Conservation (phyloP, 2,888 invertebrate species). For the Tiphia femorata region DNA sequence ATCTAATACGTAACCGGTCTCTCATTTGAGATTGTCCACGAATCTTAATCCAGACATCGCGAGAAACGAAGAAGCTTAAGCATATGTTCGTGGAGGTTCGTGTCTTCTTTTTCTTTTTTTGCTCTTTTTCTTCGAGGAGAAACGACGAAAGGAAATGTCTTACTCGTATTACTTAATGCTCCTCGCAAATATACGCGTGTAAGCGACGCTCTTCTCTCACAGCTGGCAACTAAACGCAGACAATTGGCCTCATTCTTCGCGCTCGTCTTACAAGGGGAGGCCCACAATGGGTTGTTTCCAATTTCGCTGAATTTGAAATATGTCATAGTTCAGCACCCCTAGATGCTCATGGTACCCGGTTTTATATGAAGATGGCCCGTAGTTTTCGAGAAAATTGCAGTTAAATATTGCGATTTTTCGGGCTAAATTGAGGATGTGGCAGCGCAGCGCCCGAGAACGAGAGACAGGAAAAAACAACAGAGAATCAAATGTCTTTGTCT, state of each 20-base stretch:
- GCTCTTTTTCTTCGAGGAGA: conserved; percentile 27
- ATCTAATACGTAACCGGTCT: background rate
- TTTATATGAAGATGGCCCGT: no score
- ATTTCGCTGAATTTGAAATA: no score
- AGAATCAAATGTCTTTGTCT: no score
- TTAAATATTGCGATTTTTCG: no score
- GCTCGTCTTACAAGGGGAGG: no score
- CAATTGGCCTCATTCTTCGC: conserved; percentile 51
- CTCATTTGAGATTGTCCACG: background rate
- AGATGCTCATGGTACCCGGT: no score
- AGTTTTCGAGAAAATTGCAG: no score
- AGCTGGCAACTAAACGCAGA: conserved; percentile 56
- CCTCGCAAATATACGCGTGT: conserved; percentile 51
- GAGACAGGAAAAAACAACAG: no score
- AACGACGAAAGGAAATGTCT: conserved; percentile 47
- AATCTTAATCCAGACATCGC: conserved; percentile 46
- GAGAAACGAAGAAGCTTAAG: conserved; percentile 60
- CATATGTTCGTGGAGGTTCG: conserved; percentile 55
- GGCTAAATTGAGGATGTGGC: no score
- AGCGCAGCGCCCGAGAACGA: no score
- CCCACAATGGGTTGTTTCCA: no score
- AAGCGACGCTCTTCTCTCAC: conserved; percentile 48
- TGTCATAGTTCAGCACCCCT: no score
- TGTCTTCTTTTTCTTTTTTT: conserved; percentile 29
- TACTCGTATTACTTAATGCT: conserved; percentile 43